Evolutionary conservation across 2,888 invertebrate genomes (phyloP).

Genomic region (Endomychus coccineus): DNA sequence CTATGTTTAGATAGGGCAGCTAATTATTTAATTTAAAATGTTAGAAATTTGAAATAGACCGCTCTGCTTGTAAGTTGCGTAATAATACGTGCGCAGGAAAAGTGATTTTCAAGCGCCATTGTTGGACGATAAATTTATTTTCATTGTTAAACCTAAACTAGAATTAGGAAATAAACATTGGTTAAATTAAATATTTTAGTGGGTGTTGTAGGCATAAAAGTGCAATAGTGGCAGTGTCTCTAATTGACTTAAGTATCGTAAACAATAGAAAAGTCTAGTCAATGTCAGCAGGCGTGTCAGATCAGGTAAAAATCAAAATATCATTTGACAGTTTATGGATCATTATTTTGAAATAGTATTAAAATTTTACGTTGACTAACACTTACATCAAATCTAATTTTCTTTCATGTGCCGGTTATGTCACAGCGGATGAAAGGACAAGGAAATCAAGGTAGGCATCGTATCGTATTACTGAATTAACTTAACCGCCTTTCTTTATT

Average conservation of each 20-base stretch:
- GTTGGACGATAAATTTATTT: conserved; percentile 40
- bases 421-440: conserved; percentile 78
- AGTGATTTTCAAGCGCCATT: conserved; percentile 40
- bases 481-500: no score
- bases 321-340: conserved; percentile 38
- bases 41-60: no score
- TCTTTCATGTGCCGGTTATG: conserved; percentile 51
- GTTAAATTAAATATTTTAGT: conserved; percentile 29
- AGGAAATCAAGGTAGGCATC: conserved; percentile 53
- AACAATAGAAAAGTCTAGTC: conserved; percentile 58
- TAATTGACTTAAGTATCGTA: conserved; percentile 38
- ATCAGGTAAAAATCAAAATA: conserved; percentile 62
- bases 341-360: conserved; percentile 26
- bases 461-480: not conserved
- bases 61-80: no score
- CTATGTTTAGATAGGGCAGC: no score
- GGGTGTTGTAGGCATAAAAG: conserved; percentile 29
- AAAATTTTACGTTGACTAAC: conserved; percentile 29
- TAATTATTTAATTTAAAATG: no score
- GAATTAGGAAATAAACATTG: conserved; percentile 19
- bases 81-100: conserved; percentile 12
- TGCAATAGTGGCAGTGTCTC: conserved; percentile 35
- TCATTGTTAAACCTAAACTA: conserved; percentile 28
- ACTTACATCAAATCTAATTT: conserved; percentile 41
- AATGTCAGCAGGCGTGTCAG: conserved; percentile 90